A percentile compares a stretch with the other conserved stretches of the same genome.
Evolutionary conservation across 2,888 invertebrate species (phyloP).

Genomic region (Drymonia ruficornis): DNA sequence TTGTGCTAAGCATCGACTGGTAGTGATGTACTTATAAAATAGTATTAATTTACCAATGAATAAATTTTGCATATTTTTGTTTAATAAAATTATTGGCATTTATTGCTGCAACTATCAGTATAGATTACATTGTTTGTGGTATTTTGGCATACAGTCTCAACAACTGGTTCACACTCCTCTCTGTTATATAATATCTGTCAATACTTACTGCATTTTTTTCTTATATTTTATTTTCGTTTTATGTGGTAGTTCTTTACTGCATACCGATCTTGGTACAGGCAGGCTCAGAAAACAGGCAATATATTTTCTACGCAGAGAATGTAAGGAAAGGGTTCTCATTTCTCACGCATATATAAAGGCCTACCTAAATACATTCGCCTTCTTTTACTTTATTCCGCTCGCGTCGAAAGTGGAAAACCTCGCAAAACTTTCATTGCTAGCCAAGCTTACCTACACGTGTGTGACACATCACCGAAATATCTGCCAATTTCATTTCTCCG

Average conservation of each 20-base stretch:
- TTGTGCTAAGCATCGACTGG: too few species aligned
- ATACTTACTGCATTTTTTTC: too few species aligned
- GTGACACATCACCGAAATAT: conserved; percentile 79
- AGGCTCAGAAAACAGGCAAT: conserved; percentile 52
- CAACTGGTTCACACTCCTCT: too few species aligned
- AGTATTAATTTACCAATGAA: too few species aligned
- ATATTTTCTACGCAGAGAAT: conserved; percentile 50
- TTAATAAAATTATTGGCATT: too few species aligned
- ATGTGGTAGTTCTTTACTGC: conserved; percentile 42
- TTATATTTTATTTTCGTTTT: conserved; percentile 23
- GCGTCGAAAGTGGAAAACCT: conserved; percentile 73
- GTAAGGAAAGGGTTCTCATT: conserved; percentile 44
- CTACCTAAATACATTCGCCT: conserved; percentile 48
- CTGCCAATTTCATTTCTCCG: conserved; percentile 81
- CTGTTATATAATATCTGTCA: too few species aligned
- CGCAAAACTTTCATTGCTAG: conserved; percentile 76
- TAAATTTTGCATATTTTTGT: too few species aligned
- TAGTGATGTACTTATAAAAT: too few species aligned
- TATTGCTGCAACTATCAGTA: too few species aligned
- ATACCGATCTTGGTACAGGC: conserved; percentile 39
- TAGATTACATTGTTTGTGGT: too few species aligned
- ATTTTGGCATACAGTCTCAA: too few species aligned
- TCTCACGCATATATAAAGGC: conserved; percentile 55
- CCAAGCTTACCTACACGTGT: conserved; percentile 71
- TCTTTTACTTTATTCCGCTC: conserved; percentile 71